Percentiles rank a stretch among this genome's conserved stretches.
These are phyloP conservation scores for Megalonaias nervosa DNA, from an alignment of 1,140 invertebrate genomes.

Conservation along the genomic window DNA sequence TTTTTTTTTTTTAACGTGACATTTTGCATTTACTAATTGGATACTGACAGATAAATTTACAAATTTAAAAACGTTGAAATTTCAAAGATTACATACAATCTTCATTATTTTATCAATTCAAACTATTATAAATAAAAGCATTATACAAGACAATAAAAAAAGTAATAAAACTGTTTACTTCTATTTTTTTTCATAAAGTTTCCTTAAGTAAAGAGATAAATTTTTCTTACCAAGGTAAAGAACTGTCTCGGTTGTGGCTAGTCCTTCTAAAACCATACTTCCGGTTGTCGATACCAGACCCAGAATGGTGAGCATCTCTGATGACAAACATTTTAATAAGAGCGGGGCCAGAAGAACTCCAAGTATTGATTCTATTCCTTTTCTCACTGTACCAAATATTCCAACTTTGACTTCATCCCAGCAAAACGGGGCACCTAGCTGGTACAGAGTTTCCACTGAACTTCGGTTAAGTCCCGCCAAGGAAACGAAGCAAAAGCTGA, in stretches of 20 bases:
- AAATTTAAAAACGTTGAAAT: too few relatives aligned
- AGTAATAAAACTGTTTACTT: too few relatives aligned
- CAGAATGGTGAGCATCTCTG: conserved; percentile 5
- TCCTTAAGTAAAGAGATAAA: too few relatives aligned
- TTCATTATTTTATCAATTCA: too few relatives aligned
- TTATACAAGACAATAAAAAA: too few relatives aligned
- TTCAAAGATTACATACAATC: too few relatives aligned
- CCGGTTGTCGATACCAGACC: conserved; percentile 3
- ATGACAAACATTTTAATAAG: conserved; percentile 17
- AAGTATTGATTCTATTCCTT: conserved; percentile 6
- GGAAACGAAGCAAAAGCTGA: conserved; percentile 6
- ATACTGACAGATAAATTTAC: too few relatives aligned
- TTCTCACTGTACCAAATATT: conserved; percentile 8
- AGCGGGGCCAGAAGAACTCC: conserved; percentile 4
- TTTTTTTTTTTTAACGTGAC: too few relatives aligned
- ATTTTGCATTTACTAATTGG: too few relatives aligned
- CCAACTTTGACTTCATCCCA: conserved; percentile 20
- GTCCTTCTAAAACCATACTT: conserved; percentile 18
- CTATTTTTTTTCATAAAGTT: too few relatives aligned
- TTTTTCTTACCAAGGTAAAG: conserved; percentile 24
- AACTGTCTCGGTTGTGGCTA: conserved; percentile 15
- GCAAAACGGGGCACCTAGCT: conserved; percentile 30
- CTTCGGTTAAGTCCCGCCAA: background rate
- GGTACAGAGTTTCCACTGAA: conserved; percentile 24
- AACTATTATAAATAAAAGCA: too few relatives aligned